Conservation (phyloP, 1,140 invertebrate species). For the Drosophila pallidifrons region DNA sequence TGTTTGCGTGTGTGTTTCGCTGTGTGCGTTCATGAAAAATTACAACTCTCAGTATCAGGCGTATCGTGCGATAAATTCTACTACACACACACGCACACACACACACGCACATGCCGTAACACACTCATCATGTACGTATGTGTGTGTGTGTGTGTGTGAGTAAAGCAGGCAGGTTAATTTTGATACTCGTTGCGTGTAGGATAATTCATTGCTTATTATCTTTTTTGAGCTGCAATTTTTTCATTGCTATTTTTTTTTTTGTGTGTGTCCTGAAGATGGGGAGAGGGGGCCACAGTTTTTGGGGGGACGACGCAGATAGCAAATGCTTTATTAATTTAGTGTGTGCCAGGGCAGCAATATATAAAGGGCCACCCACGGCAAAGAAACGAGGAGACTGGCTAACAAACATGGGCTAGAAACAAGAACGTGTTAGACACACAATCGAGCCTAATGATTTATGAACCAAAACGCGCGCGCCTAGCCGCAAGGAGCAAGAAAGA, state of each 20-base stretch:
- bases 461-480: constrained; percentile 65
- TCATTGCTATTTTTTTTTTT: neutral
- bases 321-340: constrained; percentile 83
- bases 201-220: constrained; percentile 84
- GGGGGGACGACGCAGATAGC: constrained; percentile 55
- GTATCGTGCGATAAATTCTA: constrained; percentile 75
- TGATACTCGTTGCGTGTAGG: constrained; percentile 81
- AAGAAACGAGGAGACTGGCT: neutral
- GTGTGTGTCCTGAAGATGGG: neutral
- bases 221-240: constrained; percentile 77
- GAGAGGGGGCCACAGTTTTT: neutral
- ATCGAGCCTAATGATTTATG: constrained; percentile 83
- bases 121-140: constrained; percentile 4
- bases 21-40: constrained; percentile 70
- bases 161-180: constrained; percentile 65
- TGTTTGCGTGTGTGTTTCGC: constrained; percentile 25
- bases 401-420: constrained; percentile 12
- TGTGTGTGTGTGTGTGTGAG: constrained; percentile 13
- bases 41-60: constrained; percentile 80
- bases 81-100: constrained; percentile 26
- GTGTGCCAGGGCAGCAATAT: constrained; percentile 62
- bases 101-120: neutral
- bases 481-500: constrained; percentile 50
- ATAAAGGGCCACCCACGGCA: constrained; percentile 2
- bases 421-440: constrained; percentile 76